Conservation (phyloP, 1,140 invertebrate species). For the Helicoverpa armigera region DNA sequence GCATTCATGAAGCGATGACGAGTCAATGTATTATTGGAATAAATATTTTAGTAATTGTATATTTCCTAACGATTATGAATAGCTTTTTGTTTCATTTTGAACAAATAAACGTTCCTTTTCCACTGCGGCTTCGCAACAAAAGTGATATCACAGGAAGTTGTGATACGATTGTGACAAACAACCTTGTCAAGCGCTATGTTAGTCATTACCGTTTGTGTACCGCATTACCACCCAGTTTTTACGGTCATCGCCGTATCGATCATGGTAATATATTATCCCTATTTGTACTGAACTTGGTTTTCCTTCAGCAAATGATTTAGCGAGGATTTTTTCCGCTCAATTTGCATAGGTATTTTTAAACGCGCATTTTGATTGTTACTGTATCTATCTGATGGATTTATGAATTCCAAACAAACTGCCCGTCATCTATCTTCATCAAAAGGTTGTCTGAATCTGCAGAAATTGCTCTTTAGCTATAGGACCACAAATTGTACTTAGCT, state of each 20-base stretch:
- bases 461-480: too few species aligned
- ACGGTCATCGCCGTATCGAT: slow-evolving; percentile 30
- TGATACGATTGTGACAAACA: slow-evolving; percentile 5
- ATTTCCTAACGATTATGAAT: background rate
- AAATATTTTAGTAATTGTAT: too few species aligned
- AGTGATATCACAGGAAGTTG: slow-evolving; percentile 30
- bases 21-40: too few species aligned
- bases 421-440: too few species aligned
- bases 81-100: background rate
- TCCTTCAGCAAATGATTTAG: background rate
- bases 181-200: slow-evolving; percentile 23
- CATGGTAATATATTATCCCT: slow-evolving; percentile 11
- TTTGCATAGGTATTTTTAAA: background rate
- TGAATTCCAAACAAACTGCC: too few species aligned
- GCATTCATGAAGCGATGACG: too few species aligned
- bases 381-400: too few species aligned
- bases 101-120: background rate
- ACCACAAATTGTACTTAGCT: too few species aligned
- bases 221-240: slow-evolving; percentile 25
- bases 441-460: too few species aligned
- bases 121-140: background rate
- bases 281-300: slow-evolving; percentile 19
- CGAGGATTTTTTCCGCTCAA: background rate
- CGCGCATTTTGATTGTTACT: too few species aligned
- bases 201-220: slow-evolving; percentile 19